Evolutionary conservation across 2,113 vertebrate species (phyloP), one percentile per base, ranked within the genome.

Genomic region (Pseudopodoces humilis): DNA sequence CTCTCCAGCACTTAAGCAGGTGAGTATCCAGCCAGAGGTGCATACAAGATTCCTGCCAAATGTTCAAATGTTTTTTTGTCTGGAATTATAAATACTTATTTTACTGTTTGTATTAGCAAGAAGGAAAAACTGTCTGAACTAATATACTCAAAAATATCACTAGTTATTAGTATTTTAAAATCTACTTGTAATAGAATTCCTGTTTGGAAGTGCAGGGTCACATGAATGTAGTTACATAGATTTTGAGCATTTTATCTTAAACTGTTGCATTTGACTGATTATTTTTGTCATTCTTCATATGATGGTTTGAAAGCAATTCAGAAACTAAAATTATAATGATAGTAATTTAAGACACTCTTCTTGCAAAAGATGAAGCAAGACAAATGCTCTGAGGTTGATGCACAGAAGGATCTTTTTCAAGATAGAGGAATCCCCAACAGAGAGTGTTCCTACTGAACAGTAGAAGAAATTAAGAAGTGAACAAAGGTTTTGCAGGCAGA

Each of bases 1-100:
- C 95, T 99, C 99, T 78, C 99, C 98, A 94, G 99, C 99, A 39
- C 98, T 99, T 88, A 99, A 99, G 95, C 99, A 99, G 98, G 99
- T 99, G 97, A 97, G 96, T 83, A 39, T 71, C 68, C 13, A 1
- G 41, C 67, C 83, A 76, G 46, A 78, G 21, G 24, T 77, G 18
- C 17, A 7, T 56, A 41, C 44, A 60, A 47, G 56, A 70, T 89
- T 49, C 47, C 60, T 59, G 9, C 59, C 23, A 83, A 70, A 80
- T 37, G 21, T 27, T 62, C n/a, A 15, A 21, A 33, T n/a, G 22
- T 74, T 77, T 91, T 31, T 50, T 72, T 59, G 16, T 77, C 59
- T 60, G 25, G 65, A 81, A 68, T 20, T 37, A 63, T 10, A 77
- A 70, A 41, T 64, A 35, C 7, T 35, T 67, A 35, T 25, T 92